Evolutionary conservation across 2,888 invertebrate genomes (phyloP).

Genomic region (Plagodis pulveraria): DNA sequence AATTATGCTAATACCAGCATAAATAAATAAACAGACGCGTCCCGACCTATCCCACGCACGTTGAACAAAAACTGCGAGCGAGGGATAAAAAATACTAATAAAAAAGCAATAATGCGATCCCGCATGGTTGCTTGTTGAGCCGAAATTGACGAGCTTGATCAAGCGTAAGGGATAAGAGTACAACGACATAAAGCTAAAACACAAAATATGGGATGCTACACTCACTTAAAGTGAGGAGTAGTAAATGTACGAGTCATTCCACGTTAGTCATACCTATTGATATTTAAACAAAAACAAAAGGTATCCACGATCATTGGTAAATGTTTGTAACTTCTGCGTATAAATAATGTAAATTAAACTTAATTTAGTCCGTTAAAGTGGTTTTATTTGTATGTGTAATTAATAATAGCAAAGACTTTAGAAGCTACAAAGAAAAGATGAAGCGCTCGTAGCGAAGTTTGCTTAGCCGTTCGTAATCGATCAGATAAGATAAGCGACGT

Average conservation of each 20-base stretch:
- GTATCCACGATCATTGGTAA: too few species aligned
- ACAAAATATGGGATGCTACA: constrained; percentile 28
- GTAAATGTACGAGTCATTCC: constrained; percentile 14
- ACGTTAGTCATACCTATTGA: background rate
- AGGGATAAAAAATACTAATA: constrained; percentile 78
- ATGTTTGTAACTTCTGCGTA: too few species aligned
- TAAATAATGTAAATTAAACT: too few species aligned
- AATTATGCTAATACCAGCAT: constrained; percentile 85
- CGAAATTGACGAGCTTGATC: constrained; percentile 80
- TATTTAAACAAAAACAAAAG: background rate
- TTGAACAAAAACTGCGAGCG: constrained; percentile 77
- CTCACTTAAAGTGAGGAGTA: background rate
- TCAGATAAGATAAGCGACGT: too few species aligned
- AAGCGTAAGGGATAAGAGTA: constrained; percentile 61
- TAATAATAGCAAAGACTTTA: too few species aligned
- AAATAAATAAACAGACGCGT: constrained; percentile 51
- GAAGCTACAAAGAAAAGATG: too few species aligned
- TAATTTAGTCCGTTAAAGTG: too few species aligned
- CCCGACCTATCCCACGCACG: constrained; percentile 82
- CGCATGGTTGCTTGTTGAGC: constrained; percentile 82
- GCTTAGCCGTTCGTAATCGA: too few species aligned
- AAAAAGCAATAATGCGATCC: constrained; percentile 84
- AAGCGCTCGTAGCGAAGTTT: too few species aligned
- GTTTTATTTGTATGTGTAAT: too few species aligned
- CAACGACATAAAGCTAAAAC: constrained; percentile 27